Conservation (phyloP, 2,113 vertebrate genomes). For the Apeltes quadracus region DNA sequence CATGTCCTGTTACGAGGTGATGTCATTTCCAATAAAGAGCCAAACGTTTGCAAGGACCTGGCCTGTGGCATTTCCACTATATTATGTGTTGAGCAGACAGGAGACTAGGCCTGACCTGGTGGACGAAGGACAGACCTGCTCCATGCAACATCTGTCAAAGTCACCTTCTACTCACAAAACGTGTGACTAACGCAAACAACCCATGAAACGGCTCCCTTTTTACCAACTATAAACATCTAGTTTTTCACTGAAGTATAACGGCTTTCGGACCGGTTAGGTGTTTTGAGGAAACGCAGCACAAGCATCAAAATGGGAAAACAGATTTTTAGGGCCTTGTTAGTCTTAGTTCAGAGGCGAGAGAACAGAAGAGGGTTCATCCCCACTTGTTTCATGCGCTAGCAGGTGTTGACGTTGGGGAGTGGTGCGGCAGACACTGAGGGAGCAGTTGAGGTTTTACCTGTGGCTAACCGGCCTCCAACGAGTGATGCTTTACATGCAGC, state of each 20-base stretch:
- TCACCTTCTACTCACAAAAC: slow-evolving; percentile 46
- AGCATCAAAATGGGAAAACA: slow-evolving; percentile 7
- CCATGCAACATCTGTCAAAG: slow-evolving; percentile 51
- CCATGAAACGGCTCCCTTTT: slow-evolving; percentile 37
- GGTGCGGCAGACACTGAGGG: slow-evolving; percentile 36
- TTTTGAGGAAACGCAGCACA: background rate
- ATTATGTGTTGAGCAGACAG: slow-evolving; percentile 53
- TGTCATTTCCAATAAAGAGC: slow-evolving; percentile 67
- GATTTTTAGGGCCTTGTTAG: slow-evolving; percentile 55
- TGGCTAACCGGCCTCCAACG: slow-evolving; percentile 47
- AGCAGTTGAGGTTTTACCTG: slow-evolving; percentile 50
- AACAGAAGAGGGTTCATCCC: slow-evolving; percentile 30
- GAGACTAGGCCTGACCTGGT: slow-evolving; percentile 21
- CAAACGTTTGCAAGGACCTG: slow-evolving; percentile 31
- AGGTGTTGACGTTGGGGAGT: slow-evolving; percentile 71
- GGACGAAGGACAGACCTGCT: slow-evolving; percentile 46
- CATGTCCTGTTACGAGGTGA: slow-evolving; percentile 69
- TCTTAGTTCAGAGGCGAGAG: slow-evolving; percentile 10
- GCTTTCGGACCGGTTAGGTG: slow-evolving; percentile 38
- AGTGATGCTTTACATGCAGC: slow-evolving; percentile 60
- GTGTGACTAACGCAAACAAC: slow-evolving; percentile 59
- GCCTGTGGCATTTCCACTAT: slow-evolving; percentile 15
- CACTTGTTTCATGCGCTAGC: slow-evolving; percentile 58
- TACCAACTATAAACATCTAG: slow-evolving; percentile 54
- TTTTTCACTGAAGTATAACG: slow-evolving; percentile 42